Base-by-base conservation (phyloP, 2,797 vertebrate species). In the Aplochiton taeniatus region DNA sequence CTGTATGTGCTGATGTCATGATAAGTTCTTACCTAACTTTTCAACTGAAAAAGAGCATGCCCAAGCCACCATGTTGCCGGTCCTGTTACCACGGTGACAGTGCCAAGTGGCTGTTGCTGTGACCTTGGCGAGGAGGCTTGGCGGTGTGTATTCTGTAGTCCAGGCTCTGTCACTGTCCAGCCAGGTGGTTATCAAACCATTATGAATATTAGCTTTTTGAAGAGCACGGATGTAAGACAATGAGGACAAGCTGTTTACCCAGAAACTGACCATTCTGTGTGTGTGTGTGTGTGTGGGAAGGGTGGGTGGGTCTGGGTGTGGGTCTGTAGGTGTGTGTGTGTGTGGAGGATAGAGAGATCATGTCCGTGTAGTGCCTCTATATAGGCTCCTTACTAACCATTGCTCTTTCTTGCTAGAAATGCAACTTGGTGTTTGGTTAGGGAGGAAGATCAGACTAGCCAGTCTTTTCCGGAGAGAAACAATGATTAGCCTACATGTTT, bases 81-180 rank as follows among this genome's bases (percentile, higher is more conserved):
- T 76, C 67, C 78, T 59, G 83, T 89, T 90, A 82, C 81, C 85
- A 88, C 74, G 81, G 85, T 75, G 81, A 88, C 69, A 79, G 85
- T 81, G 75, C 74, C 77, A 61, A 72, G 74, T 41, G 8, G 69
- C 66, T 78, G 64, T 60, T 65, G 19, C 61, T 58, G 70, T 86
- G 82, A 81, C 84, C 83, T 85, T 79, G 76, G 63, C 41, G 67
- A 75, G 78, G 61, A 63, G 68, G 68, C 67, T 61, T 74, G 50
- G 16, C n/a, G 5, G 50, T 52, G 5, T 51, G 49, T 31, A 18
- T 20, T 46, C 31, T 73, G 66, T 77, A 76, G 76, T 61, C 69
- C 72, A 72, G 65, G 58, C 52, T 72, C 67, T 78, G 77, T 60
- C 71, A 47, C 61, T 60, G 58, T 73, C 66, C 58, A 75, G 77